A percentile compares a stretch with the other conserved stretches of the same genome.
Evolutionary conservation across 1,140 invertebrate species (phyloP).

Genomic region (Neoseiulus cucumeris): DNA sequence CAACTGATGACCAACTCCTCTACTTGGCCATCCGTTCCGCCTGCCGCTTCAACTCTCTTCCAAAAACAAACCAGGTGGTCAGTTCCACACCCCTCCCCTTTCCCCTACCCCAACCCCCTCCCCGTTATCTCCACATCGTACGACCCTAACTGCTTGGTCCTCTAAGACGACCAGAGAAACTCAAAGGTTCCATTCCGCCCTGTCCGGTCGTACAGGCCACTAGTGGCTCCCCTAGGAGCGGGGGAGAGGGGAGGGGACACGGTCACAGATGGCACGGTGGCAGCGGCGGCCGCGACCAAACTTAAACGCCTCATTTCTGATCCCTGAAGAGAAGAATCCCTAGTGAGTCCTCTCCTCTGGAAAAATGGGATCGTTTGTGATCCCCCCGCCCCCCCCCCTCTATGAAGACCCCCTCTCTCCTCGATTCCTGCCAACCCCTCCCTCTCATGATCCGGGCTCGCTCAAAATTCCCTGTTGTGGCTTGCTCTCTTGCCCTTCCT

Average conservation of each 20-base stretch:
- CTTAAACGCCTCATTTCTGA: slow-evolving; percentile 12
- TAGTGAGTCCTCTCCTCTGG: background rate
- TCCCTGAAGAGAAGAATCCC: slow-evolving; percentile 5
- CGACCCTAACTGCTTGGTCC: no score
- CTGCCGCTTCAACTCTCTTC: background rate
- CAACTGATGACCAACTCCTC: no score
- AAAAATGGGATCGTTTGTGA: slow-evolving; percentile 10
- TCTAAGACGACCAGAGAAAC: no score
- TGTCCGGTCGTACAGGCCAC: background rate
- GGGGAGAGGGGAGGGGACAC: no score
- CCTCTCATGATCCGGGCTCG: no score
- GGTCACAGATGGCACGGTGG: slow-evolving; percentile 2
- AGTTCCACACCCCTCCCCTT: background rate
- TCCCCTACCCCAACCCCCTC: background rate
- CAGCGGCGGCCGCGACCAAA: background rate
- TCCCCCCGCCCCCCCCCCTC: background rate
- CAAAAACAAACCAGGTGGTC: slow-evolving; percentile 12
- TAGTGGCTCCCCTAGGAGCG: background rate
- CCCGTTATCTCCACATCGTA: background rate
- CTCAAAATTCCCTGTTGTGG: no score
- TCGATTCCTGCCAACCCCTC: background rate
- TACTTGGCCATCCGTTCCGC: slow-evolving; percentile 1
- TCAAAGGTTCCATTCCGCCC: background rate
- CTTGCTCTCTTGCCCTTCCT: no score
- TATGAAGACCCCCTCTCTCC: background rate